phyloP scores from a whole-genome alignment of 2,888 invertebrate species.

The Uropetala carovei region DNA sequence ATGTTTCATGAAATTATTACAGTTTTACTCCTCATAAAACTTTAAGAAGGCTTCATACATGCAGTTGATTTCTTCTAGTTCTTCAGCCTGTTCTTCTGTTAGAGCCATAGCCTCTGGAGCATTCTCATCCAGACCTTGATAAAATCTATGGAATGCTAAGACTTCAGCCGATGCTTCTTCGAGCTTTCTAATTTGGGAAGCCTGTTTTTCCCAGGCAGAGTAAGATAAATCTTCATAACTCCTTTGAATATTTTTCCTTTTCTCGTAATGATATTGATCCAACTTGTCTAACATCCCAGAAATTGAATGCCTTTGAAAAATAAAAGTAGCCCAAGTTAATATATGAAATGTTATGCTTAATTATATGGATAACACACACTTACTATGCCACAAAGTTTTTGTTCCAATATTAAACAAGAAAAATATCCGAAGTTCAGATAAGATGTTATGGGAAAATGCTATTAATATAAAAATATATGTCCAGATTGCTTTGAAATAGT shows the following conservation, averaged over 20 bases:
- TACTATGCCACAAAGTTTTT: too few relatives aligned
- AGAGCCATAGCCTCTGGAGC: slow-evolving; percentile 43
- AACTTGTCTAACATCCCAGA: not conserved
- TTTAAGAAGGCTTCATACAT: slow-evolving; percentile 42
- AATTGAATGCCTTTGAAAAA: slow-evolving; percentile 3
- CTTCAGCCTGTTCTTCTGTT: slow-evolving; percentile 39
- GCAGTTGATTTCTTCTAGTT: slow-evolving; percentile 32
- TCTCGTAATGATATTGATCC: not conserved
- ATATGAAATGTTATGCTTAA: not conserved
- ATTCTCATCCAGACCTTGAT: slow-evolving; percentile 65
- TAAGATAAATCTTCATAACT: slow-evolving; percentile 43
- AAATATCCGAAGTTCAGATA: too few relatives aligned
- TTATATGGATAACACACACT: not conserved
- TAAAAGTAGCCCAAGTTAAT: not conserved
- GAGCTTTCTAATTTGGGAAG: slow-evolving; percentile 29
- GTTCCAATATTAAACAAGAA: too few relatives aligned
- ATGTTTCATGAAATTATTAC: not conserved
- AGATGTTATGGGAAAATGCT: too few relatives aligned
- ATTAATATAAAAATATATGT: too few relatives aligned
- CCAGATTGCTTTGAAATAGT: too few relatives aligned
- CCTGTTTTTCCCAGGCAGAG: slow-evolving; percentile 2
- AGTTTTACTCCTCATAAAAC: slow-evolving; percentile 36
- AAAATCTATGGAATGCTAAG: slow-evolving; percentile 66
- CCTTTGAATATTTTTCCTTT: not conserved
- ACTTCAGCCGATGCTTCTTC: slow-evolving; percentile 65